Percentiles rank a stretch among this genome's conserved stretches.
phyloP scores from a whole-genome alignment of 1,140 invertebrate genomes.

The Ericerus pela region DNA sequence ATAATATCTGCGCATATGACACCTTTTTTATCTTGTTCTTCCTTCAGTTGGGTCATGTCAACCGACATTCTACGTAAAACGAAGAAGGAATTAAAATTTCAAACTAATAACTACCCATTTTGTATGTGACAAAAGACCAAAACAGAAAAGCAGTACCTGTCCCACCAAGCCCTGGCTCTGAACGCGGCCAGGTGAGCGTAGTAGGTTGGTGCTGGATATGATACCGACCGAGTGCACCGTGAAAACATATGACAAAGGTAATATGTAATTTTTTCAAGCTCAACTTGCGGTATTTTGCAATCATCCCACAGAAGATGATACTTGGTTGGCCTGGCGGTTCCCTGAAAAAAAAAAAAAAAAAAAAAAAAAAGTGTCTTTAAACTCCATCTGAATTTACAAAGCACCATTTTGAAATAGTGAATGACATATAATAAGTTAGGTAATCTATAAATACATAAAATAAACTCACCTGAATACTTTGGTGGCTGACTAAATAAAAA shows the following conservation, averaged over 20 bases:
- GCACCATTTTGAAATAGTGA: neutral
- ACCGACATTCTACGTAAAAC: constrained; percentile 24
- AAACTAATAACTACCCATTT: neutral
- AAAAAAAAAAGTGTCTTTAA: neutral
- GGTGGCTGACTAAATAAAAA: constrained; percentile 65
- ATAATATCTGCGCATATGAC: constrained; percentile 21
- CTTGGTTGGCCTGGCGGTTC: constrained; percentile 74
- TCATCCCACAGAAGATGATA: constrained; percentile 79
- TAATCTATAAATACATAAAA: neutral
- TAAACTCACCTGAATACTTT: constrained; percentile 42
- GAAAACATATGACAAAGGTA: constrained; percentile 78
- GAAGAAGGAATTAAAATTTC: constrained; percentile 12
- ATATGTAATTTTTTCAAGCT: constrained; percentile 70
- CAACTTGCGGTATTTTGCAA: constrained; percentile 48
- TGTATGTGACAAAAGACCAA: neutral
- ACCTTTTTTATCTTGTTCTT: constrained; percentile 23
- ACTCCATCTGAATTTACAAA: neutral
- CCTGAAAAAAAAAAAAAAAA: constrained; percentile 39
- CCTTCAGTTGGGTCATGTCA: constrained; percentile 16
- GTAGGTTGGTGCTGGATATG: constrained; percentile 85
- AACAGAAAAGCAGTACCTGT: constrained; percentile 24
- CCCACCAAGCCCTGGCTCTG: constrained; percentile 47
- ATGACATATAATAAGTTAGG: neutral
- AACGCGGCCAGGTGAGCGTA: constrained; percentile 85
- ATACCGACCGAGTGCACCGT: constrained; percentile 71